Base-by-base conservation (phyloP, 2,888 invertebrate genomes). In the Acronicta psi region DNA sequence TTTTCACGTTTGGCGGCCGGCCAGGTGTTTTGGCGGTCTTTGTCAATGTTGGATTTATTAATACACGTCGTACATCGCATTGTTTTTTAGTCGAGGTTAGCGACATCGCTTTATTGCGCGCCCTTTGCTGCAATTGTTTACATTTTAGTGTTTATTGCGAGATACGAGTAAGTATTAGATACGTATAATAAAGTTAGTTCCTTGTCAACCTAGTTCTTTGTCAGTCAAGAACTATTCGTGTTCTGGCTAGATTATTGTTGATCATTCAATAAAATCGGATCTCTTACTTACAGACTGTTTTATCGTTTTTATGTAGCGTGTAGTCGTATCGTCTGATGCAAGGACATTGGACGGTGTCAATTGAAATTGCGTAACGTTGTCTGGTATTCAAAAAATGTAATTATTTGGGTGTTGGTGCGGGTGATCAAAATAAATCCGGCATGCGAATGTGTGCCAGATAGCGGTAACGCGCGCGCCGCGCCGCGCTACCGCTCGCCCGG, bases 41-140 rank as follows among this genome's bases (percentile, higher is more conserved):
- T 94, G 94, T 94, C 94, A 94, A 94, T 94, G 94, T 88, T 93
- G 88, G 83, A 92, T 93, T 92, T 94, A 94, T 94, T 94, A 93
- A 93, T 94, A 93, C 69, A 42, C 63, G n/a, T n/a, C n/a, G n/a
- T 63, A 61, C 82, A 86, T 81, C 79, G 80, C 80, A 87, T 89
- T 89, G 90, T 87, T 82, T 82, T 79, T 77, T 69, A 83, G 83
- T 83, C 90, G 91, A 90, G 86, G 86, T 87, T 83, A 83, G 82
- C 84, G 82, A 84, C 85, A 82, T 85, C 69, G 69, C 62, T 76
- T 70, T 57, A 72, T 71, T 69, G 68, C 61, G 34, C 44, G 59
- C 59, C 50, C 34, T 63, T 58, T 57, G 49, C 43, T 62, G 41
- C 45, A 49, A 29, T 37, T 43, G 46, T 45, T 44, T 43, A 52